Conservation (phyloP, 1,140 invertebrate genomes). For the Caenorhabditis inopinata region DNA sequence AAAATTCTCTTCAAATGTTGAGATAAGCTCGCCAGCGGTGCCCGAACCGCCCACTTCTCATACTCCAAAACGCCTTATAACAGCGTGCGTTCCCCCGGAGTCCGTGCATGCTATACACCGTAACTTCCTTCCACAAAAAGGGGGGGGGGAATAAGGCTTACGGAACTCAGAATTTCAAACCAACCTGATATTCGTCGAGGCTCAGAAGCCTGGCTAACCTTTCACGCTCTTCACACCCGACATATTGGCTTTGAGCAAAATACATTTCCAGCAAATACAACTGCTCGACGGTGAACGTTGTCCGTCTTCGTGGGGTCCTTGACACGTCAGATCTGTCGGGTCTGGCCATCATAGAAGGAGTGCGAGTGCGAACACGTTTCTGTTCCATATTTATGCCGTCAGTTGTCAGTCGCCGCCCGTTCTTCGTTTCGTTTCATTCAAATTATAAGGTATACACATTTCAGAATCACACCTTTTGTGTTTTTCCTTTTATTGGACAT, state of each 20-base stretch:
- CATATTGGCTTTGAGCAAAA: slow-evolving; percentile 5
- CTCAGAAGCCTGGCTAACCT: background rate
- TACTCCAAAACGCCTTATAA: no score
- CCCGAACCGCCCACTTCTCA: no score
- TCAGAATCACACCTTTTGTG: no score
- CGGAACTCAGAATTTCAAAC: no score
- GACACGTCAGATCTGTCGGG: background rate
- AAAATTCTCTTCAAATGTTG: no score
- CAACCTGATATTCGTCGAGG: slow-evolving; percentile 12
- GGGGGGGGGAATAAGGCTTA: no score
- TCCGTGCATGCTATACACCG: no score
- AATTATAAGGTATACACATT: background rate
- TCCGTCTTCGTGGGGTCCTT: background rate
- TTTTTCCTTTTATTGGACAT: background rate
- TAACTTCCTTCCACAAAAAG: no score
- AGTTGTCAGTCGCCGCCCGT: background rate
- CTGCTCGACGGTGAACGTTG: background rate
- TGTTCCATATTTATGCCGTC: slow-evolving; percentile 17
- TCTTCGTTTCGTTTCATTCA: background rate
- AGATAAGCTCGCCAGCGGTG: no score
- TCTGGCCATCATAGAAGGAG: background rate
- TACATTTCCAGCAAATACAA: slow-evolving; percentile 7
- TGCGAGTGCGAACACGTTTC: background rate
- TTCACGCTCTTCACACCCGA: slow-evolving; percentile 2
- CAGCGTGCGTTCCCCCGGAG: no score